A percentile compares a stretch with the other conserved stretches of the same genome.
Conservation (phyloP, 2,888 invertebrate genomes). For the Xylocampa areola region DNA sequence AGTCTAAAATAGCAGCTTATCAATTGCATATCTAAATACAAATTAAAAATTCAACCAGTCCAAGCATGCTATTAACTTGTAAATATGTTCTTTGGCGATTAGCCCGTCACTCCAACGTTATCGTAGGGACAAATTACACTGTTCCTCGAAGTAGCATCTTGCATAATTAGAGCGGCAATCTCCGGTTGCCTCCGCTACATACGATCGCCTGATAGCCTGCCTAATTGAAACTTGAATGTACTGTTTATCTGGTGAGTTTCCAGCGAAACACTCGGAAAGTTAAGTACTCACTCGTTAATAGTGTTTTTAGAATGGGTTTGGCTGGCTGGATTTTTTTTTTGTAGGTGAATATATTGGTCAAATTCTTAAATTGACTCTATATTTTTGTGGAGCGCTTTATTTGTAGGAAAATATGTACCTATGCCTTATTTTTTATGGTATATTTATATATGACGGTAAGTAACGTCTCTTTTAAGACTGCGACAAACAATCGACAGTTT, state of each 20-base stretch:
- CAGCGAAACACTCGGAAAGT: slow-evolving; percentile 38
- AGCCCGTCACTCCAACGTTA: slow-evolving; percentile 54
- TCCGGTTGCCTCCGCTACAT: slow-evolving; percentile 68
- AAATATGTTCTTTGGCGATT: slow-evolving; percentile 55
- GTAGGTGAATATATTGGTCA: too few species aligned
- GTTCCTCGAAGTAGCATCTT: slow-evolving; percentile 55
- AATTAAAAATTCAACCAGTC: slow-evolving; percentile 29
- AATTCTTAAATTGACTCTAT: too few species aligned
- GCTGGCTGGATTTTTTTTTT: slow-evolving; percentile 1
- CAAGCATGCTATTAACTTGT: slow-evolving; percentile 56
- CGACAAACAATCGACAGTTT: too few species aligned
- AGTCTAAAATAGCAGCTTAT: slow-evolving; percentile 12
- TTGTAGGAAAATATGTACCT: too few species aligned
- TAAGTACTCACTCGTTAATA: slow-evolving; percentile 45
- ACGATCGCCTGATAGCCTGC: slow-evolving; percentile 66
- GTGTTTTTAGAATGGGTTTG: slow-evolving; percentile 7
- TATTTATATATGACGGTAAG: too few species aligned
- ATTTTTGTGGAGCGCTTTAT: too few species aligned
- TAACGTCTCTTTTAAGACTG: too few species aligned
- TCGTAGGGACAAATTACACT: slow-evolving; percentile 59
- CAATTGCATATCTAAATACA: slow-evolving; percentile 15
- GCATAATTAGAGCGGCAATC: slow-evolving; percentile 77
- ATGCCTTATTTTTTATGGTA: too few species aligned
- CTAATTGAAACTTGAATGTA: slow-evolving; percentile 74
- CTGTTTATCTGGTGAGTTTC: slow-evolving; percentile 67